Evolutionary conservation across 2,797 vertebrate genomes (phyloP).

Genomic region (Helostoma temminkii): DNA sequence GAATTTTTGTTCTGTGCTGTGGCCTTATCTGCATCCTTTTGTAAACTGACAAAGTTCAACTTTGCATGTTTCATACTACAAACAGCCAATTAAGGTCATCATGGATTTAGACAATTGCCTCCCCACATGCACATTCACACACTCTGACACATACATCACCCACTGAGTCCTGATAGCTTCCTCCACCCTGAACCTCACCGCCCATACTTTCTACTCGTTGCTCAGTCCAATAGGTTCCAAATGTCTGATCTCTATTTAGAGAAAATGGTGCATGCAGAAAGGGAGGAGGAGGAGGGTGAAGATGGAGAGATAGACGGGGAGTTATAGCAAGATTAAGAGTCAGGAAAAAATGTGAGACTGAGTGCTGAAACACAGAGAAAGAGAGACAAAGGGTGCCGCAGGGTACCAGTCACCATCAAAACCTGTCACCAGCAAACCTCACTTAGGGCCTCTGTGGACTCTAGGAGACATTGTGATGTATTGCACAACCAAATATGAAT

Average conservation of each 20-base stretch:
- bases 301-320: slow-evolving; percentile 72
- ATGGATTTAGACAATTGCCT: neutral
- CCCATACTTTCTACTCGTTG: slow-evolving; percentile 54
- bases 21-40: neutral
- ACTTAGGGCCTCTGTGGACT: neutral
- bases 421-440: slow-evolving; percentile 48
- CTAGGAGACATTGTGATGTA: slow-evolving; percentile 1
- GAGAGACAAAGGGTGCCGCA: slow-evolving; percentile 51
- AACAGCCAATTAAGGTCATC: slow-evolving; percentile 51
- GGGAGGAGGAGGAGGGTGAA: slow-evolving; percentile 24
- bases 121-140: neutral
- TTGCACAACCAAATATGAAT: slow-evolving; percentile 7
- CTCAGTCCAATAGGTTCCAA: slow-evolving; percentile 76
- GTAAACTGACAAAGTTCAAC: neutral
- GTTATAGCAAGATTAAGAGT: slow-evolving; percentile 64
- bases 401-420: slow-evolving; percentile 53
- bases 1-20: too few species aligned
- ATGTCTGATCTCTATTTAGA: slow-evolving; percentile 77
- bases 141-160: slow-evolving; percentile 5
- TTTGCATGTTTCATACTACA: slow-evolving; percentile 29
- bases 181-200: neutral
- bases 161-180: slow-evolving; percentile 38
- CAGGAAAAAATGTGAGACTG: slow-evolving; percentile 10
- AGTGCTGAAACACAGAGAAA: slow-evolving; percentile 38
- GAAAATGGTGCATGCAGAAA: slow-evolving; percentile 71